Evolutionary conservation across 2,888 invertebrate genomes (phyloP).

Genomic region (Pseudococcus longispinus): DNA sequence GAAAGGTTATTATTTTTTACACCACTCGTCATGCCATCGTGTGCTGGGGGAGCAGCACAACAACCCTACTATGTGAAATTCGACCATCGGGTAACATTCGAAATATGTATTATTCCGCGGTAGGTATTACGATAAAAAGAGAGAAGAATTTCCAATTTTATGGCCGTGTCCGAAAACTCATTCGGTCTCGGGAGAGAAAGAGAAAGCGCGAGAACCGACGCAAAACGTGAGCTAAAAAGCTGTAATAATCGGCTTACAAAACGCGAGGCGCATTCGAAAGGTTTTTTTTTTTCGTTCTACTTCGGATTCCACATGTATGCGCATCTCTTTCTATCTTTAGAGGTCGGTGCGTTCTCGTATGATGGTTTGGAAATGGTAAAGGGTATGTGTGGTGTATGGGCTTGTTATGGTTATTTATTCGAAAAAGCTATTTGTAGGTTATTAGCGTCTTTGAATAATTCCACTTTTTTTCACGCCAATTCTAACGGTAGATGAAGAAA

Average conservation of each 20-base stretch:
- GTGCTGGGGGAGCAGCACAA: no score
- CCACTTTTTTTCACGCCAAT: background rate
- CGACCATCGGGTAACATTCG: background rate
- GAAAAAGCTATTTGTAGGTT: background rate
- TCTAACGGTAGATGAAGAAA: no score
- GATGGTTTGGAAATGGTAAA: no score
- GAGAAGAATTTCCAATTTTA: background rate
- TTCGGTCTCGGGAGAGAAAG: background rate
- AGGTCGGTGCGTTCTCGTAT: no score
- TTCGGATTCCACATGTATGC: background rate
- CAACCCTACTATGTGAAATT: background rate
- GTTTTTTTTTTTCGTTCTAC: background rate
- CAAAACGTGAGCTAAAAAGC: background rate
- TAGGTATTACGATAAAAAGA: background rate
- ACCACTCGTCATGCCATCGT: background rate
- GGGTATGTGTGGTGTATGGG: background rate
- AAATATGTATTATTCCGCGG: background rate
- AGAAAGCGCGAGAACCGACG: background rate
- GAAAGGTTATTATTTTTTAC: background rate
- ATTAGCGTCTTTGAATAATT: background rate
- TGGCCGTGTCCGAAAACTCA: conserved; percentile 7
- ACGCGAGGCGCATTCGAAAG: background rate
- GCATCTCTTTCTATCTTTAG: no score
- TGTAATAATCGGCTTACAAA: conserved; percentile 6
- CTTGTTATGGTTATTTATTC: background rate